These are phyloP conservation scores for Formicarius rufipectus DNA, from an alignment of 2,113 vertebrate species.

Conservation along the genomic window DNA sequence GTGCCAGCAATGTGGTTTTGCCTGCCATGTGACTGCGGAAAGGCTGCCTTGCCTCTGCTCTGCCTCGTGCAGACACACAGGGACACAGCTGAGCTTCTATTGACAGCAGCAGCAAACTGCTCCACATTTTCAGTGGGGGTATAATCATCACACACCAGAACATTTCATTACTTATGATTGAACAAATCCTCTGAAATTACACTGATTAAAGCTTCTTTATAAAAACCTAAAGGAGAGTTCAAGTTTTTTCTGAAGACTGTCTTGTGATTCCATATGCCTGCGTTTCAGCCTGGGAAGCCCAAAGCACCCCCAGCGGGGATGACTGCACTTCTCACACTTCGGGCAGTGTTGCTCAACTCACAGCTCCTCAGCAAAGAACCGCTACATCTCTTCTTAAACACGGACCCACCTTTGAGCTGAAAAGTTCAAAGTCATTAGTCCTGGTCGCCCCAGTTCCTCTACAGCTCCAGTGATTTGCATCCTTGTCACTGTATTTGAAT, in stretches of 20 bases:
- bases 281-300: neutral
- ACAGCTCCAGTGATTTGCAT: neutral
- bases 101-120: neutral
- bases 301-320: neutral
- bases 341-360: neutral
- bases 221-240: neutral
- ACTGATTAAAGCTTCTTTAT: conserved; percentile 2
- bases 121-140: neutral
- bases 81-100: conserved; percentile 16
- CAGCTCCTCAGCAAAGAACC: neutral
- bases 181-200: conserved; percentile 7
- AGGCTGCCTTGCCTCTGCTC: neutral
- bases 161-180: conserved; percentile 11
- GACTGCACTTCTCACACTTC: neutral
- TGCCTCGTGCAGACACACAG: neutral
- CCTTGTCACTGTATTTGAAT: neutral
- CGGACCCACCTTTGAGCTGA: neutral
- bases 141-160: conserved; percentile 1
- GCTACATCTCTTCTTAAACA: neutral
- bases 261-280: neutral
- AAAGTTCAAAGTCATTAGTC: neutral
- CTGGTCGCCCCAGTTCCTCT: neutral
- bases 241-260: neutral
- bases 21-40: neutral
- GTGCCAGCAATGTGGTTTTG: neutral